Evolutionary conservation across 2,888 invertebrate species (phyloP), one percentile per base, ranked within the genome.

Genomic region (Drosophila yooni): DNA sequence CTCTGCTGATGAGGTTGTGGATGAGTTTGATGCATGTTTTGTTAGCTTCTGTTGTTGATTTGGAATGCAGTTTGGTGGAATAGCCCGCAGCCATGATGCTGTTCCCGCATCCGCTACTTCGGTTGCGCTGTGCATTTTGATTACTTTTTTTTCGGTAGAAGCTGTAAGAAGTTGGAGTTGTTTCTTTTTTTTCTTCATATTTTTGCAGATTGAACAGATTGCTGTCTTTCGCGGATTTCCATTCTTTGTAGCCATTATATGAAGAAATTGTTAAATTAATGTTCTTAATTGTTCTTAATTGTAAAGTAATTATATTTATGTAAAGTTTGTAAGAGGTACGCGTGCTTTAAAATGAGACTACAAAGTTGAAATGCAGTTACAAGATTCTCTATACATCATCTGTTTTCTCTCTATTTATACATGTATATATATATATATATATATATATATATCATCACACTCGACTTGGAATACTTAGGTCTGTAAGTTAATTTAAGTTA

Each of bases 31-130:
- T 84, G 84, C 85, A 87, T 85, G 88, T 85, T 87, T 76, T 85
- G 88, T 85, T 81, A 90, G 90, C 90, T 90, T 90, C 90, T 90
- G 90, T 90, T 90, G 88, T 83, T 86, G 88, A 86, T 85, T 89
- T 80, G 83, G 86, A 88, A 89, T 84, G 83, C 84, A 84, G 88
- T 86, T 87, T 81, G 86, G 80, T 82, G 70, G 79, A 86, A 81
- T 73, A 63, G 80, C 86, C 77, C 60, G 57, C 29, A 69, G 84
- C 82, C 52, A 74, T 78, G 65, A 34, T 78, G 70, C 57, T 76
- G 65, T 74, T 77, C 60, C 70, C 84, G 74, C 82, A 79, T 79
- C 76, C 75, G 83, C 76, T 72, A 69, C 77, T 70, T 75, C 52
- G 61, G 59, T 58, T 68, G 53, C 69, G 51, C 74, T 88, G 74